Evolutionary conservation across 2,888 invertebrate genomes (phyloP).

Genomic region (Hedychridium roseum): DNA sequence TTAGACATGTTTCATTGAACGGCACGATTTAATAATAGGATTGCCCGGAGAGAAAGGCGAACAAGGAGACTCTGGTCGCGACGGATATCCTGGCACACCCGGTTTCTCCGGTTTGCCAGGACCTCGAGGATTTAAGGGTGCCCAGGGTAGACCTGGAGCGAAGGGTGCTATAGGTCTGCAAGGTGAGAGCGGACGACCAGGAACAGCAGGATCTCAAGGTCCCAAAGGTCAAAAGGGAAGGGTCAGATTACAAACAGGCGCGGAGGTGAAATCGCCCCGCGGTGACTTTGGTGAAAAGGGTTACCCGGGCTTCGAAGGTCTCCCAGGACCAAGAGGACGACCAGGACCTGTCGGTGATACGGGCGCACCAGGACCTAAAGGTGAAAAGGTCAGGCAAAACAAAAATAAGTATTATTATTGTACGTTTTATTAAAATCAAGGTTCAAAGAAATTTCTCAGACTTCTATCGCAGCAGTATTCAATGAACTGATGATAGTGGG

Average conservation of each 20-base stretch:
- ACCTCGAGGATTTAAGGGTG: constrained; percentile 72
- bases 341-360: constrained; percentile 57
- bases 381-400: constrained; percentile 65
- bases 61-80: constrained; percentile 65
- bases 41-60: constrained; percentile 66
- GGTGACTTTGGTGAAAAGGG: constrained; percentile 69
- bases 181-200: constrained; percentile 66
- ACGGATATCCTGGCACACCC: constrained; percentile 66
- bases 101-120: constrained; percentile 73
- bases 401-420: not conserved
- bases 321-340: constrained; percentile 63
- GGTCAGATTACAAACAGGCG: constrained; percentile 52
- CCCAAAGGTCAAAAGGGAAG: constrained; percentile 63
- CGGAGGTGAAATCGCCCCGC: constrained; percentile 38
- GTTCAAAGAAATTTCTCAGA: not conserved
- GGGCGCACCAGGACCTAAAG: constrained; percentile 69
- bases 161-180: constrained; percentile 61
- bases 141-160: constrained; percentile 71
- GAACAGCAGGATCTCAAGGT: constrained; percentile 70
- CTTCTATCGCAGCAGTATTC: not conserved
- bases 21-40: constrained; percentile 45
- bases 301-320: constrained; percentile 67
- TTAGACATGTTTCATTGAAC: constrained; percentile 1
- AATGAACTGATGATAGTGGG: not conserved
- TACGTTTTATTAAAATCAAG: not conserved